Conservation (phyloP, 2,113 vertebrate species). For the Dicaeum eximium region DNA sequence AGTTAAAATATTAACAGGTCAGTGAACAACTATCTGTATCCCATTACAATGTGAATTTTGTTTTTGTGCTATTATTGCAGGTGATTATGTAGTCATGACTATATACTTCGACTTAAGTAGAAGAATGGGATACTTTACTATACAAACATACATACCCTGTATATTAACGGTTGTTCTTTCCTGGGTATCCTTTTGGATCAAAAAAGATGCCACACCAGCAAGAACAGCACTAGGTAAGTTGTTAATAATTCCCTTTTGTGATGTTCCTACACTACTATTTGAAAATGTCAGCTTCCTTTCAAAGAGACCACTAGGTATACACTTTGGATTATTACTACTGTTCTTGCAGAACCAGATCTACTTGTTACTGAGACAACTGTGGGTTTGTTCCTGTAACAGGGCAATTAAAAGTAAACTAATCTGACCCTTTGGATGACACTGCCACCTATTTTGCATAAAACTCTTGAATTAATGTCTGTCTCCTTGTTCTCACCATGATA, state of each 20-base stretch:
- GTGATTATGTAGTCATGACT: conserved; percentile 95
- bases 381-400: not conserved
- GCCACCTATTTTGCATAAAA: not conserved
- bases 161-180: conserved; percentile 95
- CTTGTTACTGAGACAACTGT: not conserved
- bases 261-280: not conserved
- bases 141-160: conserved; percentile 97
- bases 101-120: conserved; percentile 93
- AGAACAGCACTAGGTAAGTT: conserved; percentile 90
- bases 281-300: not conserved
- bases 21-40: not conserved
- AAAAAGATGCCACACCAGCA: conserved; percentile 95
- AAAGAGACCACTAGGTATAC: not conserved
- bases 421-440: not conserved
- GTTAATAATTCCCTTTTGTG: not conserved
- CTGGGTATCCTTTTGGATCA: conserved; percentile 99
- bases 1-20: not conserved
- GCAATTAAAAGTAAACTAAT: not conserved
- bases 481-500: not conserved
- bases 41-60: not conserved
- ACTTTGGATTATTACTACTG: not conserved
- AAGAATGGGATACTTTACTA: conserved; percentile 98
- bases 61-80: conserved; percentile 69
- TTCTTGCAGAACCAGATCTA: not conserved
- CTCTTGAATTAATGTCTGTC: not conserved